Evolutionary conservation across 2,797 vertebrate genomes (phyloP).

Genomic region (Sitta carolinensis): DNA sequence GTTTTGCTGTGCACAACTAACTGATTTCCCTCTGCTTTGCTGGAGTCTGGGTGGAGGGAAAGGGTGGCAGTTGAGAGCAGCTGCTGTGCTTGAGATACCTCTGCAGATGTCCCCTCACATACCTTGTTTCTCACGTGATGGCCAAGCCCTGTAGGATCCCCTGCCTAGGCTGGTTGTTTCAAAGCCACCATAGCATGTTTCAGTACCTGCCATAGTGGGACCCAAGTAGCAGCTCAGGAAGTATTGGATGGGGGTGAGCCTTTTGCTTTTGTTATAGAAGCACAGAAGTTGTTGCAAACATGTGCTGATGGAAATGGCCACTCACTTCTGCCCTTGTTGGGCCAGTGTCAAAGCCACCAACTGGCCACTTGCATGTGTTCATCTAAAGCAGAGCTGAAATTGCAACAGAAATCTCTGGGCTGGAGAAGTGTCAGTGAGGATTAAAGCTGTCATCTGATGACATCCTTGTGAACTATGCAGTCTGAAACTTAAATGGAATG

Average conservation of each 20-base stretch:
- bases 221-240: background rate
- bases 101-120: background rate
- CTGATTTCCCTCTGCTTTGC: background rate
- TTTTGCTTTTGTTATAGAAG: background rate
- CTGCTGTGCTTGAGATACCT: background rate
- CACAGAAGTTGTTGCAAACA: background rate
- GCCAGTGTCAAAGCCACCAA: background rate
- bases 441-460: background rate
- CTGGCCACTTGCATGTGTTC: rapidly evolving
- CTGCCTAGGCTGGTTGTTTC: background rate
- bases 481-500: background rate
- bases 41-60: background rate
- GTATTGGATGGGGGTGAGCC: background rate
- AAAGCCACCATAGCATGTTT: background rate
- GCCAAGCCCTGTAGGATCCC: background rate
- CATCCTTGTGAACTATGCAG: background rate
- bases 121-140: background rate
- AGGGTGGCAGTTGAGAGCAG: background rate
- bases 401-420: background rate
- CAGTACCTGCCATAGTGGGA: background rate
- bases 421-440: background rate
- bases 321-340: background rate
- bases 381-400: background rate
- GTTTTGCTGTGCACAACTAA: background rate
- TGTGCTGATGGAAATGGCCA: background rate